These are phyloP conservation scores for Saccopteryx bilineata DNA, from an alignment of 2,113 vertebrate genomes.

Conservation along the genomic window DNA sequence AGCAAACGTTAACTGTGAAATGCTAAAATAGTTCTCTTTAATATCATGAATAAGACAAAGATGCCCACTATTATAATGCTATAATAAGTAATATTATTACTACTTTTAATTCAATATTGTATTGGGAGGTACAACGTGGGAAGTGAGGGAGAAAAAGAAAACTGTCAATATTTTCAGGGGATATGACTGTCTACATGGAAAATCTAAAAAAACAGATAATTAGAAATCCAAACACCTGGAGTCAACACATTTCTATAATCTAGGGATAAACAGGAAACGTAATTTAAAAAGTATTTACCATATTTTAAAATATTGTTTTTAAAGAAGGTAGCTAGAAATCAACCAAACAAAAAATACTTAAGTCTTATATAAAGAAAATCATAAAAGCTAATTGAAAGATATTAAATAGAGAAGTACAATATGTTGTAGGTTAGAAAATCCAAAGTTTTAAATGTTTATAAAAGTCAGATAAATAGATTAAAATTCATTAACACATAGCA, in stretches of 20 bases:
- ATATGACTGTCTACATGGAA: background rate
- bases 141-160: slow-evolving; percentile 22
- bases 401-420: background rate
- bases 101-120: background rate
- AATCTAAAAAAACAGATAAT: slow-evolving; percentile 26
- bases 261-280: slow-evolving; percentile 9
- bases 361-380: background rate
- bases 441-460: slow-evolving; percentile 9
- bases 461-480: background rate
- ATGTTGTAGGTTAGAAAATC: background rate
- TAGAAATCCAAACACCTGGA: background rate
- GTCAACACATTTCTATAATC: background rate
- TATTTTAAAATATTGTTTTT: background rate
- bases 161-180: background rate
- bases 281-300: slow-evolving; percentile 27
- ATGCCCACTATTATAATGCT: background rate
- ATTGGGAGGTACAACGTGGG: background rate
- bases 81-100: background rate
- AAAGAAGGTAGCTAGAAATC: background rate
- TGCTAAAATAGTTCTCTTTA: background rate
- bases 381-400: background rate
- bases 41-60: background rate
- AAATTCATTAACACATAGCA: background rate
- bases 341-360: background rate
- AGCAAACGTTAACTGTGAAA: background rate